Conservation (phyloP, 2,888 invertebrate species). For the Sphaerolaimus hirsutus region DNA sequence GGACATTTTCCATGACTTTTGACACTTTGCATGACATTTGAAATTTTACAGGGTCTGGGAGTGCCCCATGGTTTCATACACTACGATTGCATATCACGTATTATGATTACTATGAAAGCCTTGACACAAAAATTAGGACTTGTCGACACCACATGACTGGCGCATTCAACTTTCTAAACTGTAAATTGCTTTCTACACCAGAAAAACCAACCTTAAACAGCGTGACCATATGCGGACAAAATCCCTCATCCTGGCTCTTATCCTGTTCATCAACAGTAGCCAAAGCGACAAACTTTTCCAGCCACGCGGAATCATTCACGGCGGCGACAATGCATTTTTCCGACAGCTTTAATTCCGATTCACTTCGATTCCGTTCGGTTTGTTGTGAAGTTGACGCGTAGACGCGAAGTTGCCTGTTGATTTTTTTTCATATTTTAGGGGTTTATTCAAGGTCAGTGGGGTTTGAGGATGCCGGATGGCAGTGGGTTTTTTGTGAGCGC, state of each 20-base stretch:
- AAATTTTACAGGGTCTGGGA: too few species aligned
- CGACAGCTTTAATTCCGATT: constrained; percentile 36
- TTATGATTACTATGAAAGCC: too few species aligned
- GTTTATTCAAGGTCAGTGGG: too few species aligned
- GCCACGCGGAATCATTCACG: constrained; percentile 41
- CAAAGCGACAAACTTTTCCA: constrained; percentile 45
- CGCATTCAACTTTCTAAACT: constrained; percentile 4
- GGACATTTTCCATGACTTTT: too few species aligned
- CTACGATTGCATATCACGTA: too few species aligned
- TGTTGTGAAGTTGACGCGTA: constrained; percentile 45
- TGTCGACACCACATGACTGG: too few species aligned
- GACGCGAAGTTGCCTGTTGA: constrained; percentile 35
- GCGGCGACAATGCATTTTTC: constrained; percentile 43
- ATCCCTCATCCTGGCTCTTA: constrained; percentile 58
- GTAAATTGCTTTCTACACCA: constrained; percentile 1
- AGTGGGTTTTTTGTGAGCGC: too few species aligned
- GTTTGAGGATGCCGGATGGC: too few species aligned
- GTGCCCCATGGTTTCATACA: too few species aligned
- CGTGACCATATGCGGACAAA: constrained; percentile 41
- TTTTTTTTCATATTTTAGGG: too few species aligned
- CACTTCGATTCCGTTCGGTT: constrained; percentile 34
- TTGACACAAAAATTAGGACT: too few species aligned
- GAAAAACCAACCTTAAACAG: constrained; percentile 44
- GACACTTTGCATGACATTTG: too few species aligned
- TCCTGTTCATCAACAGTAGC: constrained; percentile 60